phyloP scores from a whole-genome alignment of 1,140 invertebrate species.

The Zaprionus gabonicus region DNA sequence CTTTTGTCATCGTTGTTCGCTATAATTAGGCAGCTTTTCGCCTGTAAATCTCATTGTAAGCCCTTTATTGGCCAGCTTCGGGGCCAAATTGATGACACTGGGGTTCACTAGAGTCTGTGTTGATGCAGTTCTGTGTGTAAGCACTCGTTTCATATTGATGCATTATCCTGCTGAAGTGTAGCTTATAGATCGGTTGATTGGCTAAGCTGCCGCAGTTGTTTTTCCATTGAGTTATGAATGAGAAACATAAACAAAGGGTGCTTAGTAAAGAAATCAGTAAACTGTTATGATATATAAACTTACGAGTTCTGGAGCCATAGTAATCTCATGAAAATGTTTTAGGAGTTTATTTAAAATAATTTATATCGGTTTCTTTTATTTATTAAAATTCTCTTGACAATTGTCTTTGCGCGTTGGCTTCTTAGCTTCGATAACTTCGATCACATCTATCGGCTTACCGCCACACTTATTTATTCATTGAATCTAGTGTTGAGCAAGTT shows the following conservation, averaged over 20 bases:
- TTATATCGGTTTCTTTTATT: not conserved
- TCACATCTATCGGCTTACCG: too few relatives aligned
- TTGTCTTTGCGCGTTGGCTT: too few relatives aligned
- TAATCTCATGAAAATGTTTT: not conserved
- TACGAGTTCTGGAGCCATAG: too few relatives aligned
- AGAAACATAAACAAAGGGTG: not conserved
- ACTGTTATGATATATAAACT: too few relatives aligned
- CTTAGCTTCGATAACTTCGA: too few relatives aligned
- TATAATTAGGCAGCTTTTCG: slow-evolving; percentile 74
- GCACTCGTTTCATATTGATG: slow-evolving; percentile 58
- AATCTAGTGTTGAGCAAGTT: too few relatives aligned
- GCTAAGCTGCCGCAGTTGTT: not conserved
- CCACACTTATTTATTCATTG: too few relatives aligned
- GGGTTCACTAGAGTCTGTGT: not conserved
- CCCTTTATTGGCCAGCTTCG: slow-evolving; percentile 43
- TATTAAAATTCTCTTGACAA: too few relatives aligned
- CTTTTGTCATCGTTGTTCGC: slow-evolving; percentile 55
- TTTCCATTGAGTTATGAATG: not conserved
- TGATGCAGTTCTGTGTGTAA: slow-evolving; percentile 32
- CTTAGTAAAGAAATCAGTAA: too few relatives aligned
- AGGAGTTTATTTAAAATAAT: not conserved
- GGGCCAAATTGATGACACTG: slow-evolving; percentile 40
- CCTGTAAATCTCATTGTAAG: slow-evolving; percentile 48
- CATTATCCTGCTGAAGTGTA: slow-evolving; percentile 46
- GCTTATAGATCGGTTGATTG: slow-evolving; percentile 21